Percentiles rank a stretch among this genome's conserved stretches.
Evolutionary conservation across 2,113 vertebrate species (phyloP).

Genomic region (Malurus melanocephalus): DNA sequence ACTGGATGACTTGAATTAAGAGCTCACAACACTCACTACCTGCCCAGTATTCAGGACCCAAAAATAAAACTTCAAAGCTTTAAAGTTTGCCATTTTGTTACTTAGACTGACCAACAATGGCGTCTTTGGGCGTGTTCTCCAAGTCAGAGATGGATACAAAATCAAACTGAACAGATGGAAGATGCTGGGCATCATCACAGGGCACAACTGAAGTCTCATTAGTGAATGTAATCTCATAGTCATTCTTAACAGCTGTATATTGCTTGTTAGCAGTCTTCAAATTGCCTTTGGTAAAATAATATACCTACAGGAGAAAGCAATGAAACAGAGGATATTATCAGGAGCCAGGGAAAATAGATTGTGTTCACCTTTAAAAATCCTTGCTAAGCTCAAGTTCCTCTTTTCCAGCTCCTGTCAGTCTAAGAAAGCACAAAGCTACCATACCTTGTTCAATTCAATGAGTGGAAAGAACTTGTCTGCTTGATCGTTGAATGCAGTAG

Average conservation of each 20-base stretch:
- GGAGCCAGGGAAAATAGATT: slow-evolving; percentile 11
- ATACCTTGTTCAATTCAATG: slow-evolving; percentile 92
- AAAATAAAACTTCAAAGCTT: neutral
- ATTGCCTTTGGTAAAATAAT: slow-evolving; percentile 90
- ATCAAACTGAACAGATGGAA: slow-evolving; percentile 89
- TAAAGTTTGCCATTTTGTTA: neutral
- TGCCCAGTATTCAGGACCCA: neutral
- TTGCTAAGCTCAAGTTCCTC: neutral
- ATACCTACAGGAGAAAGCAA: slow-evolving; percentile 80
- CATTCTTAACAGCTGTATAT: slow-evolving; percentile 92
- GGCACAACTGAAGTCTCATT: slow-evolving; percentile 87
- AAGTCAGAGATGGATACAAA: slow-evolving; percentile 87
- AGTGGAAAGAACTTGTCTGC: slow-evolving; percentile 92
- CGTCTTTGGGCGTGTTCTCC: slow-evolving; percentile 84
- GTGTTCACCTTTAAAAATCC: slow-evolving; percentile 7
- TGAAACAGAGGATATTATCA: neutral
- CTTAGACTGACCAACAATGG: slow-evolving; percentile 82
- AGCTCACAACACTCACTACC: neutral
- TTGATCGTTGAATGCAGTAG: slow-evolving; percentile 93
- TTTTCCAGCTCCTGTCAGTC: slow-evolving; percentile 10
- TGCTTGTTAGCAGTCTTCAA: slow-evolving; percentile 98
- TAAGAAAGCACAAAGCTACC: neutral
- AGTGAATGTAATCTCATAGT: slow-evolving; percentile 95
- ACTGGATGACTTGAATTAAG: neutral
- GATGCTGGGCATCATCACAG: slow-evolving; percentile 86